Conservation (phyloP, 1,140 invertebrate genomes). For the Spodoptera frugiperda region DNA sequence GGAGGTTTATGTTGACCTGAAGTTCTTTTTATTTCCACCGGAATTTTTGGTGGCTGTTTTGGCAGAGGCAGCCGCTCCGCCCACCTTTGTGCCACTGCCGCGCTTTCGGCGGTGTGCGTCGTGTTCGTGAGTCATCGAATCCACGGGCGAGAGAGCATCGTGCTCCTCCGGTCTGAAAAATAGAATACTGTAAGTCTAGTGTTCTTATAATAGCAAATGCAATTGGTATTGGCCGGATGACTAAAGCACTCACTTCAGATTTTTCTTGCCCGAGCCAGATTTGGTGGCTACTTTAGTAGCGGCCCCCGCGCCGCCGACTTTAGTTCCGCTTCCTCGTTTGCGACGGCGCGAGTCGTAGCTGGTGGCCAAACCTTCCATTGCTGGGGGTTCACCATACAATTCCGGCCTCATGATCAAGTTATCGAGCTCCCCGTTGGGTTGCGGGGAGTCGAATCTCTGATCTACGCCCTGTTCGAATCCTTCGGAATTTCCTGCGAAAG, state of each 20-base stretch:
- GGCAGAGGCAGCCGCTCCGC: slow-evolving; percentile 77
- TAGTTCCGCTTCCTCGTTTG: slow-evolving; percentile 79
- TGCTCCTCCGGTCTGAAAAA: slow-evolving; percentile 67
- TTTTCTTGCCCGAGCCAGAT: slow-evolving; percentile 80
- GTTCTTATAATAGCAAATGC: slow-evolving; percentile 28
- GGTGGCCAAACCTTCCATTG: slow-evolving; percentile 75
- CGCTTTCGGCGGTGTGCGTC: slow-evolving; percentile 78
- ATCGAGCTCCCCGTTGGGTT: slow-evolving; percentile 78
- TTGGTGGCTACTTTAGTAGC: slow-evolving; percentile 83
- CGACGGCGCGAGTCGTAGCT: slow-evolving; percentile 74
- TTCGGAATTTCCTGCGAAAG: slow-evolving; percentile 75
- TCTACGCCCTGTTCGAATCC: slow-evolving; percentile 78
- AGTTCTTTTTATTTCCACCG: slow-evolving; percentile 81
- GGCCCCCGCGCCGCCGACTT: slow-evolving; percentile 79
- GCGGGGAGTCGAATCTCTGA: slow-evolving; percentile 73
- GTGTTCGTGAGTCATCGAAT: slow-evolving; percentile 69
- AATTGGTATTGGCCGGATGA: slow-evolving; percentile 8
- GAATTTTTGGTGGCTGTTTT: slow-evolving; percentile 80
- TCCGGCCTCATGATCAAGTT: slow-evolving; percentile 84
- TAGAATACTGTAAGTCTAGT: slow-evolving; percentile 7
- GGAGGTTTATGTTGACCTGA: slow-evolving; percentile 65
- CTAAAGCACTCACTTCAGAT: slow-evolving; percentile 72
- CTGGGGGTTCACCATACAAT: slow-evolving; percentile 83
- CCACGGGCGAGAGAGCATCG: slow-evolving; percentile 68
- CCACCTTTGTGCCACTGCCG: slow-evolving; percentile 79